These are phyloP conservation scores for Crypturellus undulatus DNA, from an alignment of 2,113 vertebrate species.

Conservation along the genomic window DNA sequence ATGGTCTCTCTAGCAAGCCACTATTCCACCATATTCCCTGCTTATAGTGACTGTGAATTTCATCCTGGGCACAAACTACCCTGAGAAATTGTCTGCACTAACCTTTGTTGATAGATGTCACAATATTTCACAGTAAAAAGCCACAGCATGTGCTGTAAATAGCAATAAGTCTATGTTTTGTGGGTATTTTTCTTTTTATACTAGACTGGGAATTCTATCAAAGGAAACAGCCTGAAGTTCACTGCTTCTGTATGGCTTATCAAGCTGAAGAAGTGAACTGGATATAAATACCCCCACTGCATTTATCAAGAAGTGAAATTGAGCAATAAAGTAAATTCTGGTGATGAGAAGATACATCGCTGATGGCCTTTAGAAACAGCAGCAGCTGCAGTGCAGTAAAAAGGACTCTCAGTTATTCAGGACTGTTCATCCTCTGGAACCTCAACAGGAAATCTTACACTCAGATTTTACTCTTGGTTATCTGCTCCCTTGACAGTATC, in stretches of 20 bases:
- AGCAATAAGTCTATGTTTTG: background rate
- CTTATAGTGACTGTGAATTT: background rate
- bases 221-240: slow-evolving; percentile 24
- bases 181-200: slow-evolving; percentile 24
- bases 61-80: background rate
- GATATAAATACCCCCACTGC: background rate
- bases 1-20: background rate
- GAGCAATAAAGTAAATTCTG: slow-evolving; percentile 26
- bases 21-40: background rate
- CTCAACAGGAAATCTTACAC: slow-evolving; percentile 14
- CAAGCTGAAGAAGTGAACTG: slow-evolving; percentile 16
- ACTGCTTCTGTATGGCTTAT: slow-evolving; percentile 2
- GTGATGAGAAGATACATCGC: background rate
- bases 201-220: slow-evolving; percentile 7
- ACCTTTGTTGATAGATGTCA: slow-evolving; percentile 57
- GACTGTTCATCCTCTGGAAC: background rate
- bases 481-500: background rate
- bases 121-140: slow-evolving; percentile 52
- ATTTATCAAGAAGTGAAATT: slow-evolving; percentile 34
- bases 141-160: slow-evolving; percentile 14
- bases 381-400: background rate
- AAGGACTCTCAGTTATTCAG: background rate
- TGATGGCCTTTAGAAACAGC: background rate
- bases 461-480: background rate
- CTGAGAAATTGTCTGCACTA: slow-evolving; percentile 36